phyloP scores from a whole-genome alignment of 2,113 vertebrate genomes.

The Bufo bufo region DNA sequence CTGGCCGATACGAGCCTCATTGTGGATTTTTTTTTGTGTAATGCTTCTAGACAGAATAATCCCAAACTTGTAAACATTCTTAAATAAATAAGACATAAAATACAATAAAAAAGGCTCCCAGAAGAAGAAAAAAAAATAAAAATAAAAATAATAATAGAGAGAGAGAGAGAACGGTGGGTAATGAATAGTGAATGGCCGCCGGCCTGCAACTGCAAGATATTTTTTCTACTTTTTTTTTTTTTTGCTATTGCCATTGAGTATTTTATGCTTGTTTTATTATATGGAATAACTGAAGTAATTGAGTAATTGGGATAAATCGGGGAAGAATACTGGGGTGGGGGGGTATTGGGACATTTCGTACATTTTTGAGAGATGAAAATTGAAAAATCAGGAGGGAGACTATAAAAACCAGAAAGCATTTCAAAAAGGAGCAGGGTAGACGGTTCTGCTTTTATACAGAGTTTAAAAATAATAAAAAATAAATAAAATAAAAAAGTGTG shows the following conservation, averaged over 20 bases:
- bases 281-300: not conserved
- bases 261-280: not conserved
- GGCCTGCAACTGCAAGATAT: not conserved
- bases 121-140: not conserved
- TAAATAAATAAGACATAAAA: constrained; percentile 83
- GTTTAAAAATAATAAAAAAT: no score
- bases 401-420: no score
- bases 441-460: no score
- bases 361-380: no score
- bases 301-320: not conserved
- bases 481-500: no score
- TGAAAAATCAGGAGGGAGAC: no score
- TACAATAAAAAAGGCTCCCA: constrained; percentile 64
- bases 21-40: not conserved
- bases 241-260: no score
- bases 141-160: not conserved
- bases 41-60: constrained; percentile 2
- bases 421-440: no score
- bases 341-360: not conserved
- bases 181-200: not conserved
- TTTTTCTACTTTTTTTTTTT: not conserved
- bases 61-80: constrained; percentile 79
- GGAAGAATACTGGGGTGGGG: no score
- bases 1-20: not conserved
- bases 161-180: not conserved